These are phyloP conservation scores for Hepsetus odoe DNA, from an alignment of 2,113 vertebrate genomes.

Conservation along the genomic window DNA sequence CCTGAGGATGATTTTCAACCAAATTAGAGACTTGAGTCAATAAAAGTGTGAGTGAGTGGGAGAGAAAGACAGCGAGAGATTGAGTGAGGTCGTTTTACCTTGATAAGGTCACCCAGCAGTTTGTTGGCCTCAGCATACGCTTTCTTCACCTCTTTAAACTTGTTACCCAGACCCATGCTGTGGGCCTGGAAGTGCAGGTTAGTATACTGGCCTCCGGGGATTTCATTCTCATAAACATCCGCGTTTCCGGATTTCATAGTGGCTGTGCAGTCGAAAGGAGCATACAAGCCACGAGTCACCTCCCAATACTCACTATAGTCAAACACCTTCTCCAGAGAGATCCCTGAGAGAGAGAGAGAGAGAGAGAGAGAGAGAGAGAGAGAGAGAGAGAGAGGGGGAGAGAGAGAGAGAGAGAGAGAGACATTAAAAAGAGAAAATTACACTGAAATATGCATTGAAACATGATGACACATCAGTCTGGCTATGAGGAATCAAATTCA, in stretches of 20 bases:
- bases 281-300: constrained; percentile 86
- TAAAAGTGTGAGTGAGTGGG: constrained; percentile 3
- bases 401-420: too few relatives aligned
- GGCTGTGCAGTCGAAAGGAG: constrained; percentile 96
- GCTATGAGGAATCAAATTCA: too few relatives aligned
- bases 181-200: constrained; percentile 99
- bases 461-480: too few relatives aligned
- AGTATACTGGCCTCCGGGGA: constrained; percentile 96
- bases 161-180: constrained; percentile 96
- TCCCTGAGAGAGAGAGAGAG: constrained; percentile 71
- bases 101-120: constrained; percentile 94
- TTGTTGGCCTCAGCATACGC: constrained; percentile 93
- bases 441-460: too few relatives aligned
- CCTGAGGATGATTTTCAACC: constrained; percentile 11
- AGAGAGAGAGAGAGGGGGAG: constrained; percentile 60
- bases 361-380: constrained; percentile 58
- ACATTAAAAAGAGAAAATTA: too few relatives aligned
- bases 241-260: constrained; percentile 98
- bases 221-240: constrained; percentile 98
- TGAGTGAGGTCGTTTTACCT: constrained; percentile 76
- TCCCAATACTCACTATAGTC: constrained; percentile 99
- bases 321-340: constrained; percentile 87
- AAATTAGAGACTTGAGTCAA: constrained; percentile 34
- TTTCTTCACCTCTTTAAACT: constrained; percentile 97
- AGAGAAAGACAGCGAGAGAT: neutral